A percentile compares a stretch with the other conserved stretches of the same genome.
Conservation (phyloP, 2,113 vertebrate genomes). For the Seriola dumerili region DNA sequence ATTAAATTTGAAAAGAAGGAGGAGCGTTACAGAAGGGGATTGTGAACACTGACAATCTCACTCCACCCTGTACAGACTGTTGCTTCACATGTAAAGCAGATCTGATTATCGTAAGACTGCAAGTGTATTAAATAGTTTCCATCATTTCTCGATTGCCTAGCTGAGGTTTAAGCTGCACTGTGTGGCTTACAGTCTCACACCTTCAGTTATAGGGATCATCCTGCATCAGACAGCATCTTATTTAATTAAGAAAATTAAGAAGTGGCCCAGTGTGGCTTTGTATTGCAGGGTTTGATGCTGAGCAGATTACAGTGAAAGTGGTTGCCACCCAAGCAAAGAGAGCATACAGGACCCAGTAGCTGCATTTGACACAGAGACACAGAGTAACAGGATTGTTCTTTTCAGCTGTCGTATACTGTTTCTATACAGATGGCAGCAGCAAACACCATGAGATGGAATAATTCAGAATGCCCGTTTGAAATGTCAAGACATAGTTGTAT, state of each 20-base stretch:
- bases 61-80: not conserved
- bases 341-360: constrained; percentile 24
- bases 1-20: not conserved
- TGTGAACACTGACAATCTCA: not conserved
- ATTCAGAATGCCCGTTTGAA: constrained; percentile 21
- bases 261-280: constrained; percentile 42
- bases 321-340: constrained; percentile 36
- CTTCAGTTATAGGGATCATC: constrained; percentile 18
- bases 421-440: constrained; percentile 33
- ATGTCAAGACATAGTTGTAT: constrained; percentile 23
- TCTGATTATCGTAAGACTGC: not conserved
- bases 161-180: not conserved
- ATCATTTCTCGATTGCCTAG: not conserved
- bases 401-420: constrained; percentile 45
- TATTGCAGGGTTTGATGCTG: constrained; percentile 30
- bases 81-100: not conserved
- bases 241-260: constrained; percentile 72
- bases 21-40: not conserved
- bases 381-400: constrained; percentile 50
- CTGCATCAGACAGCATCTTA: constrained; percentile 41
- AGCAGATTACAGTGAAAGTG: constrained; percentile 63
- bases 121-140: not conserved
- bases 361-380: constrained; percentile 38
- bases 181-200: not conserved
- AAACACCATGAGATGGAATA: constrained; percentile 10